Percentiles rank a stretch among this genome's conserved stretches.
Conservation (phyloP, 1,140 invertebrate genomes). For the Tetragnatha versicolor region DNA sequence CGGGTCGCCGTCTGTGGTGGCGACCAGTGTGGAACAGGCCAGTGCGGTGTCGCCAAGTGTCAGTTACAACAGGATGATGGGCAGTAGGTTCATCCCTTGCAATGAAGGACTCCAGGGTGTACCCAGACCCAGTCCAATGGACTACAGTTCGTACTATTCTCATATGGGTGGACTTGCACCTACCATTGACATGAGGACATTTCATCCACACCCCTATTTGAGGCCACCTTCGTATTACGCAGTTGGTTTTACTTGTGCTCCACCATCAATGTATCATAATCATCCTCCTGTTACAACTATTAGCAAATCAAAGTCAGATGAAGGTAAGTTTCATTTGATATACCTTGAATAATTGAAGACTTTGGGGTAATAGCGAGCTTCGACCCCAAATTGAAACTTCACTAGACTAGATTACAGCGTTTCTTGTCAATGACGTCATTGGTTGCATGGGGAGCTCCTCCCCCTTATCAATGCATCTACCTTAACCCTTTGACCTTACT, state of each 20-base stretch:
- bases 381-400: no score
- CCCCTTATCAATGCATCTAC: no score
- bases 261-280: constrained; percentile 34
- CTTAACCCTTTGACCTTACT: no score
- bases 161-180: constrained; percentile 13
- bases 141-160: constrained; percentile 31
- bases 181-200: constrained; percentile 34
- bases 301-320: constrained; percentile 23
- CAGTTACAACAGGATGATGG: constrained; percentile 14
- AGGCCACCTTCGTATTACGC: constrained; percentile 21
- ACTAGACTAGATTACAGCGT: no score
- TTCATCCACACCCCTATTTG: constrained; percentile 22
- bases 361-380: no score
- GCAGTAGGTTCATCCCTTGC: constrained; percentile 29
- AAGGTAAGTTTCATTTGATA: constrained; percentile 20
- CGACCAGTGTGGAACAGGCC: constrained; percentile 13
- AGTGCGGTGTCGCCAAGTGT: not conserved
- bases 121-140: not conserved
- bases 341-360: no score
- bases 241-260: constrained; percentile 24
- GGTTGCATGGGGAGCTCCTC: no score
- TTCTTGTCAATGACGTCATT: no score
- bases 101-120: not conserved
- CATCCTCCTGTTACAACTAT: constrained; percentile 1
- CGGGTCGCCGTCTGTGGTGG: constrained; percentile 24